Conservation (phyloP, 2,797 vertebrate genomes). For the Amblyraja radiata region DNA sequence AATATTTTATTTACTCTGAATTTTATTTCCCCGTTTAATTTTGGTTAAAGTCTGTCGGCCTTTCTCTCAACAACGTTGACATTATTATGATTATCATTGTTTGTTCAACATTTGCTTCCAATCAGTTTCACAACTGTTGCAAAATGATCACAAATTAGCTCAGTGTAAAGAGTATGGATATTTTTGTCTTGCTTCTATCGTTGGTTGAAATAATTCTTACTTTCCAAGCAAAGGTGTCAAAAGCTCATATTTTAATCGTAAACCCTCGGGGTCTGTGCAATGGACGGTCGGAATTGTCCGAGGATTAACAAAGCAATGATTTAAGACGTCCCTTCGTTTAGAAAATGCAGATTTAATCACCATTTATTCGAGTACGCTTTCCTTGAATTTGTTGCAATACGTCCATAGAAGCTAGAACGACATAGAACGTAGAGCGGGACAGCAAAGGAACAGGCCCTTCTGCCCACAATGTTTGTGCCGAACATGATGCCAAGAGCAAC, state of each 20-base stretch:
- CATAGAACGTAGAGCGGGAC: too few species aligned
- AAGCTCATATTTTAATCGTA: background rate
- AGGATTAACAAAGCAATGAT: background rate
- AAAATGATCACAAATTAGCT: slow-evolving; percentile 14
- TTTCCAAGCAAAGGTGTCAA: background rate
- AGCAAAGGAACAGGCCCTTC: too few species aligned
- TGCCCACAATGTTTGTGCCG: too few species aligned
- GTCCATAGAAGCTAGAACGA: background rate
- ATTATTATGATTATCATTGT: background rate
- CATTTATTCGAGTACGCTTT: background rate
- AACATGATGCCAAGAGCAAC: too few species aligned
- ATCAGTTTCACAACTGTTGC: background rate
- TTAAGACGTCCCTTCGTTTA: background rate
- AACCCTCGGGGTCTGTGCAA: background rate
- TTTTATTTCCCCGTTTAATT: background rate
- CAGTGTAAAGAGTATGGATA: background rate
- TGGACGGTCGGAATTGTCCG: background rate
- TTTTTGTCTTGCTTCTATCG: background rate
- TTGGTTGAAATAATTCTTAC: background rate
- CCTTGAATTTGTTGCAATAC: background rate
- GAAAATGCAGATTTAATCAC: background rate
- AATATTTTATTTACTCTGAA: background rate
- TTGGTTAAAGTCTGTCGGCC: background rate
- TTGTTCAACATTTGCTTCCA: background rate
- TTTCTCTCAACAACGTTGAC: background rate